phyloP scores from a whole-genome alignment of 2,888 invertebrate species.

The Rugalucina vietnamica region DNA sequence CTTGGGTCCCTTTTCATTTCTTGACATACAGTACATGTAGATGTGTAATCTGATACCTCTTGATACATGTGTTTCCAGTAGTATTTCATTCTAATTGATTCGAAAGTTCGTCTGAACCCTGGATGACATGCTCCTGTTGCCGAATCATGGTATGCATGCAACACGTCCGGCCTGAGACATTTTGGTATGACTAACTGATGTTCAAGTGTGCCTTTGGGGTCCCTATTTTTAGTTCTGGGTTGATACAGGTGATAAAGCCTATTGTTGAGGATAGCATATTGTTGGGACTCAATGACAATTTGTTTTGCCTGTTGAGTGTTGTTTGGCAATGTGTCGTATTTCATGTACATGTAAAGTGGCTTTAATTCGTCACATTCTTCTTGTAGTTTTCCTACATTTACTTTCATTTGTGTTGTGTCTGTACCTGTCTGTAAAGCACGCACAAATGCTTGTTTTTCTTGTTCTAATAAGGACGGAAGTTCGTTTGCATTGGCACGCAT shows the following conservation, averaged over 20 bases:
- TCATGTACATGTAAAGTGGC: background rate
- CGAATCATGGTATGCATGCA: conserved; percentile 9
- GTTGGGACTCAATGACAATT: background rate
- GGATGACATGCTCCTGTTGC: background rate
- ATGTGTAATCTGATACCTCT: background rate
- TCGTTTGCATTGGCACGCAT: background rate
- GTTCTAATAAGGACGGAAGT: too few species aligned
- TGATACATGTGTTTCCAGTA: background rate
- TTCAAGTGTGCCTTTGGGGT: background rate
- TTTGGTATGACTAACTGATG: conserved; percentile 4
- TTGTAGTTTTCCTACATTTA: background rate
- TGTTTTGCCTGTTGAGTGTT: background rate
- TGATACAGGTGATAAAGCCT: conserved; percentile 11
- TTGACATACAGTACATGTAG: conserved; percentile 11
- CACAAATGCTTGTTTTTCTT: background rate
- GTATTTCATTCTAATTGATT: background rate
- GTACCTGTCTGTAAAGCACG: background rate
- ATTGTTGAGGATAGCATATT: background rate
- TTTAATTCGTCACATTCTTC: background rate
- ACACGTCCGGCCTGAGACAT: background rate
- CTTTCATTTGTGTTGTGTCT: background rate
- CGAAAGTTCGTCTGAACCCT: background rate
- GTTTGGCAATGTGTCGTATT: background rate
- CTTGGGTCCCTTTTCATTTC: background rate
- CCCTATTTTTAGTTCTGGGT: background rate